These are phyloP conservation scores for Dysmachus trigonus DNA, from an alignment of 2,888 invertebrate genomes.

Conservation along the genomic window DNA sequence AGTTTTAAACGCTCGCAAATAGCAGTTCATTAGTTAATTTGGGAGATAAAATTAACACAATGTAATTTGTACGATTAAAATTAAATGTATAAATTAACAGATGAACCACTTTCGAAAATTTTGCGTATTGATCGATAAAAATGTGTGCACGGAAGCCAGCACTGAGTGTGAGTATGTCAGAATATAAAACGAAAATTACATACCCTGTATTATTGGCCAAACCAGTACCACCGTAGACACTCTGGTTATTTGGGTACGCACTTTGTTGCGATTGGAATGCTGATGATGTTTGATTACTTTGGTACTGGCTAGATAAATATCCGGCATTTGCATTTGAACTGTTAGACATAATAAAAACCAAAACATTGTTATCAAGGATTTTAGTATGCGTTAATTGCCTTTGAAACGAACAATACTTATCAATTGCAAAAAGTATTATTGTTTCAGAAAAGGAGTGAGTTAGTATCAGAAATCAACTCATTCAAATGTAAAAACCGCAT, in stretches of 20 bases:
- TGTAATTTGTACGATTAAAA: neutral
- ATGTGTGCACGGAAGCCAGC: neutral
- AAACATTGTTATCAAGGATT: constrained; percentile 48
- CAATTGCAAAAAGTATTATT: neutral
- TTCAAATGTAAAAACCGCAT: neutral
- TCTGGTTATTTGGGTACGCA: constrained; percentile 65
- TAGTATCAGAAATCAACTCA: constrained; percentile 1
- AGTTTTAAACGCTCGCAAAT: neutral
- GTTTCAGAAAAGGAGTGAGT: neutral
- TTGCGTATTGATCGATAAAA: neutral
- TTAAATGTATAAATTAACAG: neutral
- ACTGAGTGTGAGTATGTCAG: neutral
- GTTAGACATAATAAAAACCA: constrained; percentile 51
- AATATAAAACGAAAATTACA: constrained; percentile 52
- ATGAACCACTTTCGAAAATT: neutral
- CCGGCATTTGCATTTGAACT: constrained; percentile 64
- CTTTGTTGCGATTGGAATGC: constrained; percentile 64
- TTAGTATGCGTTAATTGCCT: constrained; percentile 34
- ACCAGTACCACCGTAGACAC: constrained; percentile 63
- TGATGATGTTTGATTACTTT: constrained; percentile 58
- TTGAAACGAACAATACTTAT: neutral
- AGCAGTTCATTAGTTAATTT: neutral
- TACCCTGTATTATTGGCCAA: constrained; percentile 64
- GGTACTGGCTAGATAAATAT: constrained; percentile 60
- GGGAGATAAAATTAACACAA: neutral